These are phyloP conservation scores for Xestia rhomboidea DNA, from an alignment of 2,888 invertebrate species.

Conservation along the genomic window DNA sequence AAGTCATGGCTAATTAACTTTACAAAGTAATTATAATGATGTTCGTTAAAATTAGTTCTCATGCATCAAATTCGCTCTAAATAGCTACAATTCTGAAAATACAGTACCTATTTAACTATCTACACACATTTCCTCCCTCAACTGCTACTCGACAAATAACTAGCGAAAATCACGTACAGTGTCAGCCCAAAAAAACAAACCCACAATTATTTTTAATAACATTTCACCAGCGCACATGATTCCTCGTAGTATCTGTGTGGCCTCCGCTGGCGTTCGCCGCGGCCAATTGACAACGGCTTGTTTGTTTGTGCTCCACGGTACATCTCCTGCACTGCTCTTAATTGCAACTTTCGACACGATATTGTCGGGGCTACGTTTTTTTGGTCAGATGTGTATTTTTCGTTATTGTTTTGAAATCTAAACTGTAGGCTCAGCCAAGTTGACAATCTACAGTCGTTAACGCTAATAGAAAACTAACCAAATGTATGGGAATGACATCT, in stretches of 20 bases:
- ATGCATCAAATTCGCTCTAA: background rate
- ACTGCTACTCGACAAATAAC: background rate
- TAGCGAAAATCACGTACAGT: conserved; percentile 26
- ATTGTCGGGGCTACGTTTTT: conserved; percentile 48
- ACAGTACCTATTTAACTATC: background rate
- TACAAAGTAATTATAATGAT: background rate
- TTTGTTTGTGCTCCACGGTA: conserved; percentile 73
- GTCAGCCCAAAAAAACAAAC: conserved; percentile 5
- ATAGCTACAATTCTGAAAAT: background rate
- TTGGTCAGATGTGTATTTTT: conserved; percentile 30
- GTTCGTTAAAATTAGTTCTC: background rate
- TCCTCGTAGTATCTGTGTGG: conserved; percentile 82
- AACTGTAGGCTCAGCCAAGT: no score
- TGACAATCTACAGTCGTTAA: no score
- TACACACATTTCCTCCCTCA: background rate
- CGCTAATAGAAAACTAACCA: no score
- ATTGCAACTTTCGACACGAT: conserved; percentile 80
- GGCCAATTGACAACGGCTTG: conserved; percentile 80
- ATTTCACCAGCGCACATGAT: conserved; percentile 60
- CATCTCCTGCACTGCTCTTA: conserved; percentile 80
- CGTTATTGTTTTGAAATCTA: conserved; percentile 23
- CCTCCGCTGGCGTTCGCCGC: conserved; percentile 76
- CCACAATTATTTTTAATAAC: conserved; percentile 49
- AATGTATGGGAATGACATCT: no score
- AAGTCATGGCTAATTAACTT: no score